Percentiles rank a stretch among this genome's conserved stretches.
phyloP scores from a whole-genome alignment of 2,797 vertebrate species.

The Delichon dasypus region DNA sequence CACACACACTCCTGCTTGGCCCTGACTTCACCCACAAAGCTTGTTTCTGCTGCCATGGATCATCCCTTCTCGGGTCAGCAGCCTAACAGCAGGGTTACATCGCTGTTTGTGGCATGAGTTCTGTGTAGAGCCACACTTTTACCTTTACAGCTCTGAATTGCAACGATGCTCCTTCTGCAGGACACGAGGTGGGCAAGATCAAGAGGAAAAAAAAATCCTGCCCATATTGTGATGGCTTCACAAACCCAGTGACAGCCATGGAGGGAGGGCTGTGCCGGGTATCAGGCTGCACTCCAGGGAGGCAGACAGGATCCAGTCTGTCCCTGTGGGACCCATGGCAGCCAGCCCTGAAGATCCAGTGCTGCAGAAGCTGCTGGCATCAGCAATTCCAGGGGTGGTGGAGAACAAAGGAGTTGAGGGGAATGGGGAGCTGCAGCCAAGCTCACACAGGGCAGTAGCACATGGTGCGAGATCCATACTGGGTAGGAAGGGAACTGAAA shows the following conservation, averaged over 20 bases:
- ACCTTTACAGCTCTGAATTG: not conserved
- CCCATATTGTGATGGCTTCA: not conserved
- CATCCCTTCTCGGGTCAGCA: not conserved
- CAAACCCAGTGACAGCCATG: accelerated
- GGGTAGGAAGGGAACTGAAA: constrained; percentile 3
- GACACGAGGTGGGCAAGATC: not conserved
- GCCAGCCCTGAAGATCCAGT: not conserved
- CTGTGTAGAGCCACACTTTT: not conserved
- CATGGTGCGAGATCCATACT: accelerated
- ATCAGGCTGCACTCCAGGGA: not conserved
- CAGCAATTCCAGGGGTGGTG: not conserved
- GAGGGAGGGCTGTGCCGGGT: not conserved
- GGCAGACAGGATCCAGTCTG: not conserved
- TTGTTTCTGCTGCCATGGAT: not conserved
- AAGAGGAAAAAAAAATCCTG: not conserved
- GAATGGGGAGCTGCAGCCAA: not conserved
- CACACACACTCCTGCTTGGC: not conserved
- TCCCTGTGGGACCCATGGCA: not conserved
- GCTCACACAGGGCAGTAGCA: accelerated
- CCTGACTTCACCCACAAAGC: not conserved
- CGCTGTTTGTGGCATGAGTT: not conserved
- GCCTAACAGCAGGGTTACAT: not conserved
- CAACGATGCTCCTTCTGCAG: not conserved
- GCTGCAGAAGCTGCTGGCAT: not conserved
- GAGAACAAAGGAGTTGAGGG: not conserved